A percentile compares a stretch with the other conserved stretches of the same genome.
Conservation (phyloP, 1,140 invertebrate species). For the Tetraneura akinire region DNA sequence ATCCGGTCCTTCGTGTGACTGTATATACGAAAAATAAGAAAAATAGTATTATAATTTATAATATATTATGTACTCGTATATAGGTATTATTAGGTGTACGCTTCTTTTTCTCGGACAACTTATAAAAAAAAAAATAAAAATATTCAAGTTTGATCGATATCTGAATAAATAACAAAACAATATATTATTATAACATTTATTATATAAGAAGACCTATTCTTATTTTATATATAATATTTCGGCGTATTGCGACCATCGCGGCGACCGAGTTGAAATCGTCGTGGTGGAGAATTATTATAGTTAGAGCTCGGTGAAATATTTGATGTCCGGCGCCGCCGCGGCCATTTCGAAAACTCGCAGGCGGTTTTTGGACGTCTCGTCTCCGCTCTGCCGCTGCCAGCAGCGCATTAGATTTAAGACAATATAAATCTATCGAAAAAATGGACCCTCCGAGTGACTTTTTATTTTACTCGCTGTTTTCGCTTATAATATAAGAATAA, state of each 20-base stretch:
- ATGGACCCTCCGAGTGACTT: background rate
- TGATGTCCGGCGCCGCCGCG: constrained; percentile 22
- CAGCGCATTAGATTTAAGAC: constrained; percentile 10
- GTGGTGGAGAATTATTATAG: background rate
- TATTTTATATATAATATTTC: background rate
- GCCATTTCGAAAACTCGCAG: background rate
- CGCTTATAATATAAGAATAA: too few species aligned
- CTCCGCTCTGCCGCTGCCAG: background rate
- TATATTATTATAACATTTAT: too few species aligned
- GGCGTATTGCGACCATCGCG: too few species aligned
- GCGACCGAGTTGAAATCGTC: background rate
- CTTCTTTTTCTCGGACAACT: background rate
- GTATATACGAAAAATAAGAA: too few species aligned
- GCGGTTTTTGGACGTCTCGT: constrained; percentile 2
- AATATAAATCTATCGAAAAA: constrained; percentile 42
- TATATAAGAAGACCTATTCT: background rate
- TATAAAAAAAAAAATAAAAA: too few species aligned
- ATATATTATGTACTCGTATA: too few species aligned
- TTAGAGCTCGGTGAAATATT: constrained; percentile 1
- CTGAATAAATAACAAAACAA: constrained; percentile 13
- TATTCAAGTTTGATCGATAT: constrained; percentile 39
- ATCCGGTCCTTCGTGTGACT: too few species aligned
- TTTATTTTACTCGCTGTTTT: background rate
- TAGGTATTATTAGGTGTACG: too few species aligned
- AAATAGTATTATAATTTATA: too few species aligned